Conservation (phyloP, 2,113 vertebrate species). For the Smithornis capensis region DNA sequence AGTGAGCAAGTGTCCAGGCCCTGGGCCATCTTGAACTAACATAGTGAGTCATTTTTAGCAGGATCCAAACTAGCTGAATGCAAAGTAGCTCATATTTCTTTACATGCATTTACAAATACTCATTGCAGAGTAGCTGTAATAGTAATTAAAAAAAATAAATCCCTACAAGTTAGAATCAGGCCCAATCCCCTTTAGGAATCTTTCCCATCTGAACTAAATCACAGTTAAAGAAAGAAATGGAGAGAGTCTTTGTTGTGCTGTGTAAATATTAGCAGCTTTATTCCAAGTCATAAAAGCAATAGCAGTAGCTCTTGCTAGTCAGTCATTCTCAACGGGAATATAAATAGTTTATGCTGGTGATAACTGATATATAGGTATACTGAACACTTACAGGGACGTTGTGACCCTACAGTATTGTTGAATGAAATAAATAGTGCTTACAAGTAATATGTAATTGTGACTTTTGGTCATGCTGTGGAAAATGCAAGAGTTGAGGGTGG, state of each 20-base stretch:
- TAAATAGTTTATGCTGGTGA: background rate
- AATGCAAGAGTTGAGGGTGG: background rate
- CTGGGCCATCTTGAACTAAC: background rate
- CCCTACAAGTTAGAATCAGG: background rate
- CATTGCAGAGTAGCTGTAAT: background rate
- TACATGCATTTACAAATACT: background rate
- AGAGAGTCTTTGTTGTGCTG: background rate
- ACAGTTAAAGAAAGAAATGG: background rate
- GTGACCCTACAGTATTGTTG: background rate
- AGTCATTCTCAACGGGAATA: background rate
- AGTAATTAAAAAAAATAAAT: background rate
- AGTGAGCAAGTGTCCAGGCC: accelerated
- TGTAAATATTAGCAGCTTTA: background rate
- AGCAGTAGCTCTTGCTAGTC: background rate
- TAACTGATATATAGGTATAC: background rate
- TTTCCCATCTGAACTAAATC: background rate
- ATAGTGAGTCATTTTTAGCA: background rate
- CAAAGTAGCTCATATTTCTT: background rate
- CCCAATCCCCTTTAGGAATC: too few relatives aligned
- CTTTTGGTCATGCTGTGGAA: background rate
- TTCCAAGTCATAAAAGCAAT: background rate
- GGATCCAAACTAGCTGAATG: background rate
- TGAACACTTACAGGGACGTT: background rate
- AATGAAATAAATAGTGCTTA: background rate
- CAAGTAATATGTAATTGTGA: background rate